Evolutionary conservation across 1,140 invertebrate species (phyloP).

Genomic region (Stegodyphus mimosarum): DNA sequence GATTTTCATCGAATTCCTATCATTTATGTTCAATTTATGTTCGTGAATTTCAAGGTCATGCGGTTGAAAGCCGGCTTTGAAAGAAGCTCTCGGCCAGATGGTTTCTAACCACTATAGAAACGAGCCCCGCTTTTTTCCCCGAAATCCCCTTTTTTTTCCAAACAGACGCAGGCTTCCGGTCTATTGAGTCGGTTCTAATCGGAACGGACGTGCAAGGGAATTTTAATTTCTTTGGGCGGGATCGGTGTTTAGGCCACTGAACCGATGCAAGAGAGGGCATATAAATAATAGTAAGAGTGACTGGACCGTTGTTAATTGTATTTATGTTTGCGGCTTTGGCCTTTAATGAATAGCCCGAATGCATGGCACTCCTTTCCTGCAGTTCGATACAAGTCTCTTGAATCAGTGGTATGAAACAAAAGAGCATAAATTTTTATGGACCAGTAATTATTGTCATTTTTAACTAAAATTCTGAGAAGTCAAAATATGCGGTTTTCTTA

Average conservation of each 20-base stretch:
- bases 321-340: too few species aligned
- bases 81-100: constrained; percentile 10
- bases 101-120: constrained; percentile 17
- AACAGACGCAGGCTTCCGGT: constrained; percentile 47
- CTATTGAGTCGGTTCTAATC: constrained; percentile 38
- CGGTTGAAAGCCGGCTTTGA: constrained; percentile 10
- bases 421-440: background rate
- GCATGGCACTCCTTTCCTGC: too few species aligned
- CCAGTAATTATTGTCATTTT: background rate
- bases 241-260: constrained; percentile 50
- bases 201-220: constrained; percentile 53
- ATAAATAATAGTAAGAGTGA: background rate
- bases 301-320: background rate
- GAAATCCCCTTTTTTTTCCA: constrained; percentile 39
- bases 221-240: constrained; percentile 54
- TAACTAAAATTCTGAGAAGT: background rate
- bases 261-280: background rate
- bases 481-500: background rate
- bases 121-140: constrained; percentile 8
- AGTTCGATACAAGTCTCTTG: too few species aligned
- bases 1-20: too few species aligned
- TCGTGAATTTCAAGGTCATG: constrained; percentile 35
- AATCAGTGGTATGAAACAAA: too few species aligned
- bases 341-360: too few species aligned
- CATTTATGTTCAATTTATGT: too few species aligned